phyloP scores from a whole-genome alignment of 2,113 vertebrate species.

The Pholis gunnellus region DNA sequence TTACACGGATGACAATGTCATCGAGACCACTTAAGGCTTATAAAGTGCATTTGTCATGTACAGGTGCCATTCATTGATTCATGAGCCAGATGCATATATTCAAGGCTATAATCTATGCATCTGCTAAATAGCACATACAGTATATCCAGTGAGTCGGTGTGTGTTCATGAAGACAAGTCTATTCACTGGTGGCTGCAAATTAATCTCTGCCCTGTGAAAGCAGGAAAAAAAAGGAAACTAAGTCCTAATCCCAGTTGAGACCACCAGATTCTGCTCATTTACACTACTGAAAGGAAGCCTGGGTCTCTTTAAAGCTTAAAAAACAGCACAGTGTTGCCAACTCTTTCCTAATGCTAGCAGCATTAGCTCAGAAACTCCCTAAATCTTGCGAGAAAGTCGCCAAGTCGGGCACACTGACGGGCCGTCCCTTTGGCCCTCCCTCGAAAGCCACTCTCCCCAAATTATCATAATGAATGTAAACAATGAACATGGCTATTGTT shows the following conservation, averaged over 20 bases:
- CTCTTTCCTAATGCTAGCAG: neutral
- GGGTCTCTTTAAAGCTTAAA: neutral
- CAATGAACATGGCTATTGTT: neutral
- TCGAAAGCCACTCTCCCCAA: neutral
- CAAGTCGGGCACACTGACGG: neutral
- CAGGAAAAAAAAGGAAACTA: neutral
- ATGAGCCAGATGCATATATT: neutral
- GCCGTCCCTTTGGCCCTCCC: neutral
- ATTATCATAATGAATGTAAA: neutral
- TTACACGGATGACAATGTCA: neutral
- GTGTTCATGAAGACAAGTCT: neutral
- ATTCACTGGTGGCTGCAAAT: conserved; percentile 5
- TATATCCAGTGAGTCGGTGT: neutral
- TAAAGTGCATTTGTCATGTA: neutral
- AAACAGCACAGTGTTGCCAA: neutral
- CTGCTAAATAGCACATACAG: neutral
- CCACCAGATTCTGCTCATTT: neutral
- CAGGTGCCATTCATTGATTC: neutral
- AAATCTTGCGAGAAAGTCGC: neutral
- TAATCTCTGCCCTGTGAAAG: neutral
- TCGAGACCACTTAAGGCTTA: neutral
- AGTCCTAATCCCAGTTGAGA: conserved; percentile 7
- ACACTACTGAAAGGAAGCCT: neutral
- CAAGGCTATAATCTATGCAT: neutral
- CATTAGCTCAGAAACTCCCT: neutral